Conservation (phyloP, 1,140 invertebrate genomes). For the Coptotermes formosanus region DNA sequence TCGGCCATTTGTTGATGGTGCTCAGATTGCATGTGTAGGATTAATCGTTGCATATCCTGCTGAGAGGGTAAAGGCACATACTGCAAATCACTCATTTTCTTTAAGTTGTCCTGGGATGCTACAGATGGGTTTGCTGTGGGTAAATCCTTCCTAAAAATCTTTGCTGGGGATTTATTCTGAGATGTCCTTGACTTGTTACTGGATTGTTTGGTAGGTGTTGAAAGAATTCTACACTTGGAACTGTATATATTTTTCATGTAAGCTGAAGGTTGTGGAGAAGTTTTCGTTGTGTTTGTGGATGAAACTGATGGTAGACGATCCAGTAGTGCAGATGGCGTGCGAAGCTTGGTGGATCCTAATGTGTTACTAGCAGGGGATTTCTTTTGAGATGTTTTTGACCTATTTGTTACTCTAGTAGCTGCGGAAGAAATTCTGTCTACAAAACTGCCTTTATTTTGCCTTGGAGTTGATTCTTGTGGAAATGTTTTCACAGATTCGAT, state of each 20-base stretch:
- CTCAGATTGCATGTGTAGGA: slow-evolving; percentile 54
- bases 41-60: slow-evolving; percentile 14
- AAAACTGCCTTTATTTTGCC: not conserved
- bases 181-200: not conserved
- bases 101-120: not conserved
- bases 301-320: not conserved
- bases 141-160: not conserved
- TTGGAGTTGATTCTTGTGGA: not conserved
- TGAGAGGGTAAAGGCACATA: not conserved
- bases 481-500: not conserved
- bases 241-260: not conserved
- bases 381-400: not conserved
- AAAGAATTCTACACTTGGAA: not conserved
- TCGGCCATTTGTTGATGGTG: slow-evolving; percentile 59
- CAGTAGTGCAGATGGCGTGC: not conserved
- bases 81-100: not conserved
- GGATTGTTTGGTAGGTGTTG: not conserved
- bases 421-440: not conserved
- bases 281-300: not conserved
- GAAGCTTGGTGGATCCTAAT: not conserved
- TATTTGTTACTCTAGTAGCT: not conserved
- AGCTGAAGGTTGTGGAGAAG: not conserved
- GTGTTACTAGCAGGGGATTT: not conserved
- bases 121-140: not conserved
- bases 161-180: not conserved